phyloP scores from a whole-genome alignment of 2,797 vertebrate genomes.

The Podarcis siculus region DNA sequence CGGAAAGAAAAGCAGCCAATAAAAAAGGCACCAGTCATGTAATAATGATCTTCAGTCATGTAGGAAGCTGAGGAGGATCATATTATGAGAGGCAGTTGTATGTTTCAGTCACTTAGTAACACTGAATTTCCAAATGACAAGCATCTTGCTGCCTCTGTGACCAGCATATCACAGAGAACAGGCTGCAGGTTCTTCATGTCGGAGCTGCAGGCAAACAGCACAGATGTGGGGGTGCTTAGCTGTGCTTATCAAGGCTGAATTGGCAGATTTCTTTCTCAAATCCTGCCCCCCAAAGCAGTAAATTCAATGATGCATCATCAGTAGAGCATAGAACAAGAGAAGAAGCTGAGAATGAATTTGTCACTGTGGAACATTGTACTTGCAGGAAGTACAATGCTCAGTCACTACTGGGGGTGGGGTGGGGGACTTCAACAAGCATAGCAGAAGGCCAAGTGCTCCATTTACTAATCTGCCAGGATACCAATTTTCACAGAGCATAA shows the following conservation, averaged over 20 bases:
- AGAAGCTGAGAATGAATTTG: neutral
- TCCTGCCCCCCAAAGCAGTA: neutral
- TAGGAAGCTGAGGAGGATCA: neutral
- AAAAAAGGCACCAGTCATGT: neutral
- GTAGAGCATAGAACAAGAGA: neutral
- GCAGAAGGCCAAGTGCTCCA: neutral
- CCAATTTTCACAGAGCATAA: accelerated
- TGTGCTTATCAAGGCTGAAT: neutral
- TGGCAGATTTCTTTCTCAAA: neutral
- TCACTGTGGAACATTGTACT: neutral
- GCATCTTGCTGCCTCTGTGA: neutral
- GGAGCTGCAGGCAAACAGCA: neutral
- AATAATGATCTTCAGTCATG: accelerated
- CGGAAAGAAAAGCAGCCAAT: constrained; percentile 11
- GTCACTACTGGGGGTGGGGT: too few relatives aligned
- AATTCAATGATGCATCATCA: neutral
- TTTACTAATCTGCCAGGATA: neutral
- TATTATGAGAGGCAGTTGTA: neutral
- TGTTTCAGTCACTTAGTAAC: neutral
- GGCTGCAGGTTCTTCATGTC: neutral
- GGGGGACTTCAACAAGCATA: accelerated
- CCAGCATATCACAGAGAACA: neutral
- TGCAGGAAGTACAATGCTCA: accelerated
- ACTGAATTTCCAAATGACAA: constrained; percentile 32
- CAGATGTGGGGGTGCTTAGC: neutral